These are phyloP conservation scores for Belonocnema kinseyi DNA, from an alignment of 1,140 invertebrate genomes.

Conservation along the genomic window DNA sequence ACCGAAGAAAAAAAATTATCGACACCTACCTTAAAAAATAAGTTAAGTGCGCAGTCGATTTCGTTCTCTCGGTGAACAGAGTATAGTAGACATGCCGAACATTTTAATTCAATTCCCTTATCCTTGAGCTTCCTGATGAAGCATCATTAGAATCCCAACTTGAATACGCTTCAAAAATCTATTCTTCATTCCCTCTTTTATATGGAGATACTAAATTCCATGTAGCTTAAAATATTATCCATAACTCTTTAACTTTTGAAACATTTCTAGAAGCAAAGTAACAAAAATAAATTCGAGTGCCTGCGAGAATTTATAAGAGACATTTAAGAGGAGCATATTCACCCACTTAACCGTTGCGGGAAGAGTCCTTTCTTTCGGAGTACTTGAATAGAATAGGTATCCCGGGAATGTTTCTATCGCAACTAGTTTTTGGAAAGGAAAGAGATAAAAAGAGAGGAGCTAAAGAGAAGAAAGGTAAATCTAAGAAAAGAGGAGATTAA, in stretches of 20 bases:
- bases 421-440: slow-evolving; percentile 1
- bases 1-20: too few species aligned
- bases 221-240: too few species aligned
- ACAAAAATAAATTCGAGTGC: not conserved
- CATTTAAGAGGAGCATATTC: not conserved
- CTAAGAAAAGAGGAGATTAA: slow-evolving; percentile 2
- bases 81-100: not conserved
- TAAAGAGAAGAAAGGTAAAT: slow-evolving; percentile 29
- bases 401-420: not conserved
- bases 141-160: too few species aligned
- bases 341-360: not conserved
- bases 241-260: not conserved
- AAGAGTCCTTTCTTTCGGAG: not conserved
- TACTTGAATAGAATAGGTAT: not conserved
- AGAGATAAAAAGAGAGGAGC: not conserved
- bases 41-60: too few species aligned
- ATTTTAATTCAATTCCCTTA: too few species aligned
- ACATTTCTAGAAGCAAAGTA: slow-evolving; percentile 6
- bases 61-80: too few species aligned
- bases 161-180: too few species aligned
- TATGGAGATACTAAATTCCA: not conserved
- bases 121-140: too few species aligned
- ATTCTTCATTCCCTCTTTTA: not conserved
- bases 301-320: slow-evolving; percentile 6
- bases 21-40: too few species aligned